Evolutionary conservation across 2,888 invertebrate genomes (phyloP).

Genomic region (Clanis bilineata): DNA sequence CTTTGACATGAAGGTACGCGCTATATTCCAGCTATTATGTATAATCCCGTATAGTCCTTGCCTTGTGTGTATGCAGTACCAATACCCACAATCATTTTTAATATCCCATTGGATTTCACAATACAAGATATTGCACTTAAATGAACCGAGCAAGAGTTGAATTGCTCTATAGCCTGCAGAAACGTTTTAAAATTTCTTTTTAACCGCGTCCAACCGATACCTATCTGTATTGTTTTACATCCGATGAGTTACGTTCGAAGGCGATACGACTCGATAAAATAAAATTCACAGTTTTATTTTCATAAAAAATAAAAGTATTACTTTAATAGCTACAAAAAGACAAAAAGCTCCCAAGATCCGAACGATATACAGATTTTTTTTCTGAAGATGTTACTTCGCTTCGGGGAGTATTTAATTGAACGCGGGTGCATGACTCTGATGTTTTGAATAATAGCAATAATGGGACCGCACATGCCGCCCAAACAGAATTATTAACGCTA

Average conservation of each 20-base stretch:
- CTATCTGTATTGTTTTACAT: conserved; percentile 75
- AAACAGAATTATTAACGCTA: conserved; percentile 48
- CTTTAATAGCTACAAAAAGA: conserved; percentile 73
- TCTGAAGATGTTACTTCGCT: conserved; percentile 59
- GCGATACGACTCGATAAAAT: conserved; percentile 67
- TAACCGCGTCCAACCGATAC: conserved; percentile 62
- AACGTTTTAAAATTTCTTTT: conserved; percentile 61
- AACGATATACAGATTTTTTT: conserved; percentile 62
- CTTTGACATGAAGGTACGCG: conserved; percentile 21
- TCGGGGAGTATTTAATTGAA: conserved; percentile 67
- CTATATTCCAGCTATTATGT: conserved; percentile 15
- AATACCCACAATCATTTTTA: conserved; percentile 42
- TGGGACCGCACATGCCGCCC: conserved; percentile 59
- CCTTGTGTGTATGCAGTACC: conserved; percentile 17
- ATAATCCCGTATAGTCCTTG: conserved; percentile 22
- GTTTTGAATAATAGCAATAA: conserved; percentile 71
- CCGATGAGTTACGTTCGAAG: conserved; percentile 64
- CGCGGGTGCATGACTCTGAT: conserved; percentile 65
- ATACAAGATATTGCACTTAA: conserved; percentile 73
- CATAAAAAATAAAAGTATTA: conserved; percentile 58
- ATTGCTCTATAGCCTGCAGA: conserved; percentile 57
- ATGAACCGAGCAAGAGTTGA: conserved; percentile 55
- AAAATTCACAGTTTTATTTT: conserved; percentile 65
- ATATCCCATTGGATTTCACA: conserved; percentile 50
- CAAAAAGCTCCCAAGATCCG: conserved; percentile 52